Base-by-base conservation (phyloP, 2,797 vertebrate species). In the Discoglossus pictus region DNA sequence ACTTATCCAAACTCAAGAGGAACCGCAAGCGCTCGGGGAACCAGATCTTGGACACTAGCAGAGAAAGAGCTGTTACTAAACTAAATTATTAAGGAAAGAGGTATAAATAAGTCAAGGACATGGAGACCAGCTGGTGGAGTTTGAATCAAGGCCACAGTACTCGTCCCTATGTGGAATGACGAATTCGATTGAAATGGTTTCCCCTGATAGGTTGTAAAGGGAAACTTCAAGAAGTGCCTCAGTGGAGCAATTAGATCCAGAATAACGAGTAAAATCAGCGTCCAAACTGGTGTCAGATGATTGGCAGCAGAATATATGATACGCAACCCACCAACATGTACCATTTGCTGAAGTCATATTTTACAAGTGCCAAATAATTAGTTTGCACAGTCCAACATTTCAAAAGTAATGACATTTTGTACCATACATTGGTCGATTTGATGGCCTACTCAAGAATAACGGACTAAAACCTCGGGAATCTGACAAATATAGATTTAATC, bases 1-100 rank as follows among this genome's bases (percentile, higher is more conserved):
- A 99, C 90, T 92, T 97, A 72, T 93, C 92, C 81, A 98, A 98
- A 84, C 92, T 99, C 47, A 99, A 98, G 75, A 93, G 96, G 21
- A 95, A 92, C 83, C 96, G 96, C 78, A 99, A 98, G 76, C 92
- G 96, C 65, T 93, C 92, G 0, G 94, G 93, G 59, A 91, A 90
- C 87, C 93, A 94, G 83, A 83, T 91, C 68, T 78, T 84, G 43
- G 96, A 98, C 62, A 85, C 88, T 1, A 93, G 91, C 65, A 91
- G 95, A 1, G 96, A 99, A 73, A 79, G 96, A 60, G 88, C 92
- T 0, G 86, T 94, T 73, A 93, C 92, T 68, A 95, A 95, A 84
- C 89, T 96, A 82, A 93, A 93, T 88, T 94, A 95, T 86, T 97
- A 65, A 43, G 64, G 48, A 31, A 21, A 8, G 27, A 65, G 76